These are phyloP conservation scores for Iguana delicatissima DNA, from an alignment of 2,797 vertebrate genomes.

Conservation along the genomic window DNA sequence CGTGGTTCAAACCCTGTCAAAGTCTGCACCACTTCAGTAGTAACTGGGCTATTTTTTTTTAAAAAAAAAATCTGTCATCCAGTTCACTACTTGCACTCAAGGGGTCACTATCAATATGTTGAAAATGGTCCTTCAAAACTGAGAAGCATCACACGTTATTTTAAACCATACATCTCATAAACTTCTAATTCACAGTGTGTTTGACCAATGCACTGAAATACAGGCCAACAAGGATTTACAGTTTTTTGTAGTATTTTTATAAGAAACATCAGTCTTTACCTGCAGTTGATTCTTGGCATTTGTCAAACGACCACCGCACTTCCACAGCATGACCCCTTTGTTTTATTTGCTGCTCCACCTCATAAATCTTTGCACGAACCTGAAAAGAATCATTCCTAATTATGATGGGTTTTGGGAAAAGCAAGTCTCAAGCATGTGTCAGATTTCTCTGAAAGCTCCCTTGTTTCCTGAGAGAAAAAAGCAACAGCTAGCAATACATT, in stretches of 20 bases:
- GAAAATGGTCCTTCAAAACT: not conserved
- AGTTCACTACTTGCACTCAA: not conserved
- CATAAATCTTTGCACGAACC: slow-evolving; percentile 82
- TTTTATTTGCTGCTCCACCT: slow-evolving; percentile 84
- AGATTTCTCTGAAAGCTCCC: slow-evolving; percentile 10
- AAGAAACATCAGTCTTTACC: slow-evolving; percentile 55
- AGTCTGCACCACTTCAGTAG: not conserved
- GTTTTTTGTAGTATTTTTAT: fast-evolving
- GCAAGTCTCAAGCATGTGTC: not conserved
- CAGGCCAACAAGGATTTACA: not conserved
- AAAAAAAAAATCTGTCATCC: not conserved
- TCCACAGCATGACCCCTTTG: slow-evolving; percentile 82
- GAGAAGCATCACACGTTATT: not conserved
- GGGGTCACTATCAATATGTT: not conserved
- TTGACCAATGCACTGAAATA: not conserved
- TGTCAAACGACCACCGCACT: slow-evolving; percentile 83
- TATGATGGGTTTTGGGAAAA: slow-evolving; percentile 31
- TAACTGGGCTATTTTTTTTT: not conserved
- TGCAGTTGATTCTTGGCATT: slow-evolving; percentile 84
- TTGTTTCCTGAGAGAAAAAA: not conserved
- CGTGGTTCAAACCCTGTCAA: not conserved
- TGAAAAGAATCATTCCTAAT: slow-evolving; percentile 58
- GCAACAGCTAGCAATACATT: not conserved
- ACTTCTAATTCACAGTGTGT: not conserved
- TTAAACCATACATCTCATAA: no score